Evolutionary conservation across 2,113 vertebrate species (phyloP).

Genomic region (Actenoides lindsayi): DNA sequence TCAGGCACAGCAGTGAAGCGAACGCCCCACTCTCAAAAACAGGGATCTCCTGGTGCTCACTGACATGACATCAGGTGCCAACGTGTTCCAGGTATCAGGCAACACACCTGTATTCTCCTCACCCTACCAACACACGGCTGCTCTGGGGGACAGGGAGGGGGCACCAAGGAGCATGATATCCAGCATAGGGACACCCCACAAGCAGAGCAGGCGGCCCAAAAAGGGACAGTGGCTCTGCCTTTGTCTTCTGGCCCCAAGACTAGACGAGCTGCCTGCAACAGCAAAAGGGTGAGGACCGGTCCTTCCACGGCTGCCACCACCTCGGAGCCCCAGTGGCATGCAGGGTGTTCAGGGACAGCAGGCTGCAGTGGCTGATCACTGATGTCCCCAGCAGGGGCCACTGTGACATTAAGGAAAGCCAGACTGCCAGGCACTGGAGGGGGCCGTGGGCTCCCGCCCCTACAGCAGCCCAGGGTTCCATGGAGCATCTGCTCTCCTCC

Average conservation of each 20-base stretch:
- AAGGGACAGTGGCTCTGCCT: neutral
- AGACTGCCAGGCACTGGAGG: neutral
- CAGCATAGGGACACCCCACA: neutral
- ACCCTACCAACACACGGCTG: neutral
- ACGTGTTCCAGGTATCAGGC: neutral
- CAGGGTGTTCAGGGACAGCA: neutral
- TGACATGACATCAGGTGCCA: neutral
- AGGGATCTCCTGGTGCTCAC: neutral
- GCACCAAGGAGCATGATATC: neutral
- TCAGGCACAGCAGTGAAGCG: neutral
- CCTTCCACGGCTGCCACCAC: neutral
- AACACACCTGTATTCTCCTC: neutral
- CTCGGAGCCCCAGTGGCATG: neutral
- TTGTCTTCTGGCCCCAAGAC: neutral
- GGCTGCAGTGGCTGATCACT: neutral
- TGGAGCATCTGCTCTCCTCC: neutral
- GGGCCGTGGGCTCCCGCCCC: neutral
- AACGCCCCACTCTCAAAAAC: neutral
- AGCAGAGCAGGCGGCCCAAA: neutral
- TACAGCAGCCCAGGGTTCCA: neutral
- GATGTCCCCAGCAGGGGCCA: conserved; percentile 56
- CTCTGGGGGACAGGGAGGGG: neutral
- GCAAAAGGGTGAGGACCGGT: neutral
- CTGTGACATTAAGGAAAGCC: conserved; percentile 44
- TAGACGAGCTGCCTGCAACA: neutral